These are phyloP conservation scores for Clarias laeviceps DNA, from an alignment of 2,797 vertebrate genomes.

Conservation along the genomic window DNA sequence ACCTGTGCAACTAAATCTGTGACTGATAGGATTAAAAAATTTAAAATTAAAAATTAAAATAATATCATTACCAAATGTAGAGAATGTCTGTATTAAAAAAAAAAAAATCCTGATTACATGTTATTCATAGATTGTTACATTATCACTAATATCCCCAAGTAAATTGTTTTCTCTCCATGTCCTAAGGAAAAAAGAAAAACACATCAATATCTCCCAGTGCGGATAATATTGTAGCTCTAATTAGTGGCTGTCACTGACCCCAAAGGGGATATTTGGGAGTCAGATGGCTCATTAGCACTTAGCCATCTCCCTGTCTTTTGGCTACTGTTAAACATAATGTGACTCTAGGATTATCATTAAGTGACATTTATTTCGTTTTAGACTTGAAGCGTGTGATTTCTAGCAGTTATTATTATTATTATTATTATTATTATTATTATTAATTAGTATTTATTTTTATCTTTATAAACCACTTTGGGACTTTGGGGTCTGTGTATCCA, in stretches of 20 bases:
- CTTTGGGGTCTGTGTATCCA: no score
- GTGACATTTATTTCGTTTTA: not conserved
- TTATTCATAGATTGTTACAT: not conserved
- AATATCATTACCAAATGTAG: not conserved
- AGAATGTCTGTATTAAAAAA: not conserved
- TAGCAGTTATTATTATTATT: not conserved
- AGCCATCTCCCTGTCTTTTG: slow-evolving; percentile 5
- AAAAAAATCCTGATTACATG: not conserved
- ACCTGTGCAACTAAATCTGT: no score
- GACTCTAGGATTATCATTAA: not conserved
- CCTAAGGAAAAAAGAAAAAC: not conserved
- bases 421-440: no score
- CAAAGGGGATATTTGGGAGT: not conserved
- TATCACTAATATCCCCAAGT: not conserved
- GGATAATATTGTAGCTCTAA: slow-evolving; percentile 19
- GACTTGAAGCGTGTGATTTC: not conserved
- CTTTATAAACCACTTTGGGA: no score
- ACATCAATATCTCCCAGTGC: slow-evolving; percentile 6
- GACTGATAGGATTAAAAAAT: no score
- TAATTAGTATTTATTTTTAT: no score
- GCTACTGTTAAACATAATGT: slow-evolving; percentile 14
- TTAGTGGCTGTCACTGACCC: slow-evolving; percentile 13
- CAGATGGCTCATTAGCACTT: slow-evolving; percentile 30
- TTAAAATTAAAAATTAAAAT: not conserved
- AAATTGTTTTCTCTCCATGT: not conserved